Evolutionary conservation across 2,113 vertebrate species (phyloP), one percentile per base, ranked within the genome.

Genomic region (Varanus salvator): DNA sequence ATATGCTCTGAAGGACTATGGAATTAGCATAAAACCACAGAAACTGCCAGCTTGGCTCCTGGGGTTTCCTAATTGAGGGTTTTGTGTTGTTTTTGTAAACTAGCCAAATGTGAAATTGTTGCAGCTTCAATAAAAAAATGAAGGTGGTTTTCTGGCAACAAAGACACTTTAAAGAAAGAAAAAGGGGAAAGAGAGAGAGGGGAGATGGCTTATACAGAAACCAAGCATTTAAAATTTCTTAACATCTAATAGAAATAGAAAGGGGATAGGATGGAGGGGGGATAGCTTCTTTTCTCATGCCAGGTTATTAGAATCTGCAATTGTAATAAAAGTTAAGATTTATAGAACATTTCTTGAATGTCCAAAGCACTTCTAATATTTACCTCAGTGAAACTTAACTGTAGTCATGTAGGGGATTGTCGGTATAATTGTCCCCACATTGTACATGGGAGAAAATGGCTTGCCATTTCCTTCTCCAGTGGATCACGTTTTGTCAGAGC

Each of bases 71-170:
- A 81, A 29, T 64, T 87, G 60, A 72, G 68, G 71, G 31, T 74
- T 25, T 81, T 82, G 34, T 69, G 71, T 83, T 86, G 68, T 23
- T 87, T 85, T 85, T 86, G 89, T 90, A 85, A 71, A n/a, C 15
- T 6, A 85, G n/a, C 48, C 57, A 83, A 80, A 86, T 57, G 6
- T 0, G 17, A 77, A 44, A 64, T 66, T 77, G 8, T 48, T 54
- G 2, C 50, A 84, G 74, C 38, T 89, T 15, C 8, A 80, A 11
- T 66, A 64, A 12, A 76, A 92, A 80, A 82, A 83, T 50, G 52
- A 68, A 29, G 27, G 2, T 66, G 60, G 6, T 72, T 83, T 89
- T 25, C 52, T 91, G 80, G 69, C 80, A 89, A 64, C 52, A 78
- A 4, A 85, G 1, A 0, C 0, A 8, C 29, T 80, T 4, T 44